A percentile compares a stretch with the other conserved stretches of the same genome.
These are phyloP conservation scores for Rhinogobius similis DNA, from an alignment of 2,113 vertebrate species.

Conservation along the genomic window DNA sequence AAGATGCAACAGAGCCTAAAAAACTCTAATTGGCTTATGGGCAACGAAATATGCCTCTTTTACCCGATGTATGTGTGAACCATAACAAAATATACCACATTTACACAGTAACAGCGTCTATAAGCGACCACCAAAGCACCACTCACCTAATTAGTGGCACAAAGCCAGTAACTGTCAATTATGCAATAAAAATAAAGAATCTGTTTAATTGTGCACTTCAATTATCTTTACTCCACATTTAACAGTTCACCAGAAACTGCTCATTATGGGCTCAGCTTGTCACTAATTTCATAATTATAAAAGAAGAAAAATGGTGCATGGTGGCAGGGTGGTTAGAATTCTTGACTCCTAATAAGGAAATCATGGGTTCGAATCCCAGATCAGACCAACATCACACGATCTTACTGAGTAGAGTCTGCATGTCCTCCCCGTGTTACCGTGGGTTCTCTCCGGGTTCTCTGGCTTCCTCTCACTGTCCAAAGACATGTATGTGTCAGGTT, in stretches of 20 bases:
- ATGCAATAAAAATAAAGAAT: slow-evolving; percentile 44
- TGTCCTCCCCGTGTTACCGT: no score
- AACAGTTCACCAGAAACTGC: not conserved
- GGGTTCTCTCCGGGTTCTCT: no score
- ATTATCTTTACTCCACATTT: not conserved
- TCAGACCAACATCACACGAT: no score
- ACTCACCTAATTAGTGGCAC: slow-evolving; percentile 29
- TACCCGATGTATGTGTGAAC: not conserved
- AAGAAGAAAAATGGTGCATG: not conserved
- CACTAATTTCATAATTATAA: not conserved
- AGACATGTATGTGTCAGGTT: no score
- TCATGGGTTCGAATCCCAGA: no score
- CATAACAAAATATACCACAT: not conserved
- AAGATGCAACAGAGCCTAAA: slow-evolving; percentile 58
- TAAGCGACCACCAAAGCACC: slow-evolving; percentile 13
- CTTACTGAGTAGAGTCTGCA: no score
- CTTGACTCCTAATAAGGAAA: no score
- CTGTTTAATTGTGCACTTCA: slow-evolving; percentile 42
- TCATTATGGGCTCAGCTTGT: not conserved
- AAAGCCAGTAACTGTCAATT: slow-evolving; percentile 26
- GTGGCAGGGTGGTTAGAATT: no score
- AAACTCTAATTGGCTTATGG: slow-evolving; percentile 50
- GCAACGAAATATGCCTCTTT: not conserved
- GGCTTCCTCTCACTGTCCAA: no score
- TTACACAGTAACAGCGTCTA: slow-evolving; percentile 10